These are phyloP conservation scores for Anguilla marmorata DNA, from an alignment of 2,797 vertebrate genomes.

Conservation along the genomic window DNA sequence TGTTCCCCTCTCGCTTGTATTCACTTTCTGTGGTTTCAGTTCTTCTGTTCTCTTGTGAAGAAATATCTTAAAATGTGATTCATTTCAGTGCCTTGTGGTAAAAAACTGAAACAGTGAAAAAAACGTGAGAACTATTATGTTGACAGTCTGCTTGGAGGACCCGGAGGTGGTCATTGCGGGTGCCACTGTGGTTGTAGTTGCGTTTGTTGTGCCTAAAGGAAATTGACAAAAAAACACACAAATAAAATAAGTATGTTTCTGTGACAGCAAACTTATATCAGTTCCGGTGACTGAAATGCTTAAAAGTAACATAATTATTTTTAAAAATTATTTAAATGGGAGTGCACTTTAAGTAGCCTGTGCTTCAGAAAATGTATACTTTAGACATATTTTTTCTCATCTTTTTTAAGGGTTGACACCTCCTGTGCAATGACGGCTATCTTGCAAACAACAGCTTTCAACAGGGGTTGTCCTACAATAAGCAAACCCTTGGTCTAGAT, in stretches of 20 bases:
- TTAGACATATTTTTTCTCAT: too few relatives aligned
- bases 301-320: neutral
- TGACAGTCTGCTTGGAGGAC: neutral
- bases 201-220: neutral
- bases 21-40: neutral
- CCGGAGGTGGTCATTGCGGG: neutral
- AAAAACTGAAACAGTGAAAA: neutral
- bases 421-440: too few relatives aligned
- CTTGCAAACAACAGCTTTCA: too few relatives aligned
- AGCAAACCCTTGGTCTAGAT: too few relatives aligned
- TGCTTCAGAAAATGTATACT: too few relatives aligned
- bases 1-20: neutral
- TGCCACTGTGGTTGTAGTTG: neutral
- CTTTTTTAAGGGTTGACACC: too few relatives aligned
- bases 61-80: neutral
- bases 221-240: neutral
- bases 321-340: too few relatives aligned
- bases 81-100: neutral
- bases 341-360: too few relatives aligned
- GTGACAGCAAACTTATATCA: neutral
- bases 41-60: neutral
- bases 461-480: too few relatives aligned
- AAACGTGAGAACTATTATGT: neutral
- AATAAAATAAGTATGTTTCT: neutral
- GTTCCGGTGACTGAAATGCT: neutral